Evolutionary conservation across 1,140 invertebrate species (phyloP), one percentile per base, ranked within the genome.

Genomic region (Polypedilum pembai): DNA sequence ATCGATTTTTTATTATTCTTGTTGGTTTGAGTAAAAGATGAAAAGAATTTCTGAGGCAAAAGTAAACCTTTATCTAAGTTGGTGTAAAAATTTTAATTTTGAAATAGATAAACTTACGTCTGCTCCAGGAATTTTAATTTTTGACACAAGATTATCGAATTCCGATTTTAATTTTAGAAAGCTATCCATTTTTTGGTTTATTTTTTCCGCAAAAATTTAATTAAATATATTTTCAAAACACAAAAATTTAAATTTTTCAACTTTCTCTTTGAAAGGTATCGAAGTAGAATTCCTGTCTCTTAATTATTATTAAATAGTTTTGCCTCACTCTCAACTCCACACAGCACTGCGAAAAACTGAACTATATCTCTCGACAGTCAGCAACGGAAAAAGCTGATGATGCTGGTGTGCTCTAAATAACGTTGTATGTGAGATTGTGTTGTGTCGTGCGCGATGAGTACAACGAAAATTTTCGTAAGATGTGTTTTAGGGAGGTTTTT

Each of bases 281-380:
- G 10, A 41, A 45, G 8, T 45, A 10, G 8, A 56, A 56, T 56
- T 56, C 45, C 7, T n/a, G 10, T 56, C n/a, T 56, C n/a, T 56
- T n/a, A 12, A 15, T 45, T 8, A 45, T 15, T 33, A 12, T 45
- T 15, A 66, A 66, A n/a, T 66, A 66, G 17, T 66, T 69, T 69
- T 56, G 10, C n/a, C 45, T 69, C 65, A 69, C 20, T 20, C 65
- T 18, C 17, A 69, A 69, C 65, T 69, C 18, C 20, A 21, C 65
- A 69, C 65, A 69, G 65, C 65, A 69, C 65, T 5, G 18, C 10
- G 17, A 8, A 56, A 69, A 69, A 69, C 18, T 21, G 65, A 69
- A 69, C 65, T 69, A 18, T 69, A n/a, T 69, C 65, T 18, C 20
- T 69, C 65, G 17, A 69, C 65, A 69, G 65, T 69, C 65, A 69